phyloP scores from a whole-genome alignment of 2,888 invertebrate species.

The Dendrolimus houi region DNA sequence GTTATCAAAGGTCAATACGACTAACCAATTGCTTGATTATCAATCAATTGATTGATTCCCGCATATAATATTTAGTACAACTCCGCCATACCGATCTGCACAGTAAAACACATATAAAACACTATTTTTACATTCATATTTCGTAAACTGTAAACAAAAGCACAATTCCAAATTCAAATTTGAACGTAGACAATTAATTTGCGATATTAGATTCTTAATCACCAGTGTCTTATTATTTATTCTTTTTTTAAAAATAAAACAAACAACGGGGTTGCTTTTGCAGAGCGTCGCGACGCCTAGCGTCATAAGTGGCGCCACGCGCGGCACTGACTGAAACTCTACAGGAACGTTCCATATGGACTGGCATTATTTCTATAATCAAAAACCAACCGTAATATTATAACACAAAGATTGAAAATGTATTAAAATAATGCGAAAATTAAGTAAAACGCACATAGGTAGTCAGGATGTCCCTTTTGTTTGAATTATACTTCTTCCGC shows the following conservation, averaged over 20 bases:
- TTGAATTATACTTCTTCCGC: conserved; percentile 49
- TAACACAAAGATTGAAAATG: conserved; percentile 20
- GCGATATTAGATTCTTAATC: conserved; percentile 7
- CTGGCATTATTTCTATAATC: conserved; percentile 16
- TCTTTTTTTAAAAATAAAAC: conserved; percentile 21
- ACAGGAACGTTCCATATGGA: conserved; percentile 45
- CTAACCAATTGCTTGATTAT: neutral
- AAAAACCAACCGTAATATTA: conserved; percentile 18
- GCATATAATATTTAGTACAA: conserved; percentile 26
- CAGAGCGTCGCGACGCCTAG: conserved; percentile 59
- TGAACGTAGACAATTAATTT: conserved; percentile 8
- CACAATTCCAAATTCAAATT: conserved; percentile 7
- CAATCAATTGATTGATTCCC: neutral
- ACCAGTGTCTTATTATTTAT: conserved; percentile 15
- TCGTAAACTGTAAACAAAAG: conserved; percentile 33
- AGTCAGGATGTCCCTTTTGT: conserved; percentile 65
- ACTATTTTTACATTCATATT: conserved; percentile 59
- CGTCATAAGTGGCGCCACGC: conserved; percentile 66
- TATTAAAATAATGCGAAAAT: conserved; percentile 7
- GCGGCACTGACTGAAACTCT: conserved; percentile 61
- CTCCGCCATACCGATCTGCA: conserved; percentile 51
- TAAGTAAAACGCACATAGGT: conserved; percentile 21
- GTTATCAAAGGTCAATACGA: neutral
- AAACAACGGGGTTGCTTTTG: conserved; percentile 36
- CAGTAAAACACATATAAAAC: conserved; percentile 56